phyloP scores from a whole-genome alignment of 2,888 invertebrate genomes.

The Microctonus hyperodae region DNA sequence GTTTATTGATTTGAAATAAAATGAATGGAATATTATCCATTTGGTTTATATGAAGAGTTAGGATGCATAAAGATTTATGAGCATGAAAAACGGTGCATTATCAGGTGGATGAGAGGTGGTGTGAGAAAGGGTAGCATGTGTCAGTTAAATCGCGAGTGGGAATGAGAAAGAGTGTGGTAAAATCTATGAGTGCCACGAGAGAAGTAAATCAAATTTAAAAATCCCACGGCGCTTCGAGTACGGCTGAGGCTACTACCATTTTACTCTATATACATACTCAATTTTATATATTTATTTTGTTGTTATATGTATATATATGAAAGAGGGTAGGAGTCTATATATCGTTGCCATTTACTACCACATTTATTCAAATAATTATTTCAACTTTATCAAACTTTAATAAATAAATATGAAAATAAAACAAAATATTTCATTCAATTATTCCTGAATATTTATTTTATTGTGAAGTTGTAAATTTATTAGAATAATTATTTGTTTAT shows the following conservation, averaged over 20 bases:
- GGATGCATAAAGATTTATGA: slow-evolving; percentile 34
- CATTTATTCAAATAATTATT: slow-evolving; percentile 13
- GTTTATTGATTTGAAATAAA: slow-evolving; percentile 30
- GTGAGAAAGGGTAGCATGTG: slow-evolving; percentile 12
- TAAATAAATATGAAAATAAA: neutral
- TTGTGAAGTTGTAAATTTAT: no score
- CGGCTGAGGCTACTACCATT: slow-evolving; percentile 33
- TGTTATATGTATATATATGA: neutral
- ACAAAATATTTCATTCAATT: neutral
- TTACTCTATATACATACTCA: slow-evolving; percentile 23
- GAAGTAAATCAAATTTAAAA: slow-evolving; percentile 61
- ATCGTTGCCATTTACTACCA: neutral
- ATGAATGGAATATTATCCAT: slow-evolving; percentile 26
- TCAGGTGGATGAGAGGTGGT: slow-evolving; percentile 13
- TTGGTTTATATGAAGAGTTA: slow-evolving; percentile 24
- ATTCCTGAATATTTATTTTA: no score
- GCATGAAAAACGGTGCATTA: slow-evolving; percentile 33
- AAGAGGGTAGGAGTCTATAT: neutral
- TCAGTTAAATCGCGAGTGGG: slow-evolving; percentile 17
- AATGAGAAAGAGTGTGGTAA: slow-evolving; percentile 25
- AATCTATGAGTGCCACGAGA: slow-evolving; percentile 59
- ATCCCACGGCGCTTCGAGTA: slow-evolving; percentile 49
- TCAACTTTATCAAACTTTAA: neutral
- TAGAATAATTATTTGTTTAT: no score
- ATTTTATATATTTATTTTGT: slow-evolving; percentile 12